A percentile compares a stretch with the other conserved stretches of the same genome.
These are phyloP conservation scores for Syndactyla subalaris DNA, from an alignment of 2,797 vertebrate species.

Conservation along the genomic window DNA sequence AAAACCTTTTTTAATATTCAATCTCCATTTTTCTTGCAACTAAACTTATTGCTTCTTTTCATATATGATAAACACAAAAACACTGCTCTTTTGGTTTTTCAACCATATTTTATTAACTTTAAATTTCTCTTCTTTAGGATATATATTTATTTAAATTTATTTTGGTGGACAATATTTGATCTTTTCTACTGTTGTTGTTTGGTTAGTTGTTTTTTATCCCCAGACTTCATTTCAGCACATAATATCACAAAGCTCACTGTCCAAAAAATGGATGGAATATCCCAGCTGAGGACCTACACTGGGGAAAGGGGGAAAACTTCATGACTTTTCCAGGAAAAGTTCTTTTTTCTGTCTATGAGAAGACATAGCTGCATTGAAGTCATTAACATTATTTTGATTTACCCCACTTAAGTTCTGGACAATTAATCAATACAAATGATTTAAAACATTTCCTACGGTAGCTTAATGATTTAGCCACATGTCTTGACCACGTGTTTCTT, in stretches of 20 bases:
- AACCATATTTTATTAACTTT: background rate
- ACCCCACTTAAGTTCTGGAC: background rate
- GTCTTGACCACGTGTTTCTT: background rate
- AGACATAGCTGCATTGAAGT: background rate
- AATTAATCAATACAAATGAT: background rate
- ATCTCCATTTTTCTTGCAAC: rapidly evolving
- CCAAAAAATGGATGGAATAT: background rate
- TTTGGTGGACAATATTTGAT: background rate
- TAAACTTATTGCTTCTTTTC: background rate
- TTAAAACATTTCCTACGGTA: background rate
- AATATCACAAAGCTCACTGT: background rate
- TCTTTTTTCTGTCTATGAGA: background rate
- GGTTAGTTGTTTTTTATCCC: rapidly evolving
- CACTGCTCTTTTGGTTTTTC: background rate
- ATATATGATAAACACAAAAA: background rate
- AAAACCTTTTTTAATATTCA: background rate
- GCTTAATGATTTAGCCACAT: background rate
- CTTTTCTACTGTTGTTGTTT: background rate
- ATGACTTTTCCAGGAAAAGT: background rate
- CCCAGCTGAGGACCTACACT: background rate
- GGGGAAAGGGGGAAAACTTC: background rate
- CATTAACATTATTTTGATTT: background rate
- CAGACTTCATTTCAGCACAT: background rate
- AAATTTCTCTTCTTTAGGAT: background rate
- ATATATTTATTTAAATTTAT: background rate